Evolutionary conservation across 2,797 vertebrate genomes (phyloP), one percentile per base, ranked within the genome.

Genomic region (Cyprinodon diabolis): DNA sequence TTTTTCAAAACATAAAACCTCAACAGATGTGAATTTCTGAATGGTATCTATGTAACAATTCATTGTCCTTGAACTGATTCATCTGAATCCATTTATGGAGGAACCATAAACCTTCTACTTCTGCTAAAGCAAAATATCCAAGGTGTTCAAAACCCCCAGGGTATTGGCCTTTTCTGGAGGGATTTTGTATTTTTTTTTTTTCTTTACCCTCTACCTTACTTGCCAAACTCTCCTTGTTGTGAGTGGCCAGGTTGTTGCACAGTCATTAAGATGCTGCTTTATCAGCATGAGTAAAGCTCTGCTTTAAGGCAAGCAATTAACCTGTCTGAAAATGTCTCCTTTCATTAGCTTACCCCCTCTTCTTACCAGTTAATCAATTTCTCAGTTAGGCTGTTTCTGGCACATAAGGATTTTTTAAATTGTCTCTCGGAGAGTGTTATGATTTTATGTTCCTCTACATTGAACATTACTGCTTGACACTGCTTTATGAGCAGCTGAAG

Each of bases 301-400:
- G 2, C 79, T 86, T 84, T 60, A 80, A 87, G 80, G 80, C 76
- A 81, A 72, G 74, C 79, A 86, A 90, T 91, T 89, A 91, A 90
- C 74, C 80, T 87, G 81, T 72, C 77, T 48, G 73, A 65, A 77
- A 81, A 77, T 40, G 68, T 58, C 71, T 80, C 69, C 78, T 62
- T 40, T 77, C 66, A 66, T 67, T 67, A 1, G 35, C 55, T 76
- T 68, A 71, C 67, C 21, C 30, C 47, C 56, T 76, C 49, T 72
- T 75, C 73, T 78, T 67, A 77, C 76, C 74, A 65, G 69, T 35
- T 74, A 43, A 6, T 78, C 86, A 68, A 67, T 69, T 23, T 54
- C 73, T 72, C 68, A 47, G 70, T 84, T 85, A 78, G 62, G 52
- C 71, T 45, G 62, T 45, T 65, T 65, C 69, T 74, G 25, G 83